phyloP scores from a whole-genome alignment of 2,797 vertebrate species.

The Mormyrus hasselquistii region DNA sequence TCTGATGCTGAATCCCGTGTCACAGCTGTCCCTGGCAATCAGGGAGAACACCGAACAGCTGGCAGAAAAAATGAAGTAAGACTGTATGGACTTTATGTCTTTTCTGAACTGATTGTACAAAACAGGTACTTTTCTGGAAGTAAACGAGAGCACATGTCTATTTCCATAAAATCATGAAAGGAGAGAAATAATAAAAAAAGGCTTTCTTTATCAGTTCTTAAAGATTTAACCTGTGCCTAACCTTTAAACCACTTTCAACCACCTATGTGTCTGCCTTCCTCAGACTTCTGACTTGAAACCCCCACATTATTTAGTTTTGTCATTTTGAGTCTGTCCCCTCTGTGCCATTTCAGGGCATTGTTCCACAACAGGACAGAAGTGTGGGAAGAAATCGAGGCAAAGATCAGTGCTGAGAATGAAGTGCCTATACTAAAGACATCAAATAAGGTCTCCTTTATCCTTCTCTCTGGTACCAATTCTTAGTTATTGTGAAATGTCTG shows the following conservation, averaged over 20 bases:
- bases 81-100: background rate
- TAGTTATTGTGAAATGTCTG: background rate
- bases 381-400: constrained; percentile 91
- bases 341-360: constrained; percentile 53
- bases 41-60: constrained; percentile 89
- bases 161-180: background rate
- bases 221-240: background rate
- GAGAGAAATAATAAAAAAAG: background rate
- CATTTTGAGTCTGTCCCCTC: background rate
- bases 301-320: background rate
- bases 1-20: constrained; percentile 90
- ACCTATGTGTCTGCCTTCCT: background rate
- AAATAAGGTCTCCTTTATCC: constrained; percentile 72
- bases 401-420: constrained; percentile 85
- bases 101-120: background rate
- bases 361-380: constrained; percentile 83
- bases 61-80: constrained; percentile 94
- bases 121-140: background rate
- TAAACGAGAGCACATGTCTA: background rate
- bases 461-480: background rate
- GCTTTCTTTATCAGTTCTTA: background rate
- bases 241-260: background rate
- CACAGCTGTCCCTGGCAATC: constrained; percentile 87
- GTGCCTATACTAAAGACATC: constrained; percentile 88
- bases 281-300: background rate